A percentile compares a stretch with the other conserved stretches of the same genome.
These are phyloP conservation scores for Muraenolepis orangiensis DNA, from an alignment of 2,797 vertebrate species.

Conservation along the genomic window DNA sequence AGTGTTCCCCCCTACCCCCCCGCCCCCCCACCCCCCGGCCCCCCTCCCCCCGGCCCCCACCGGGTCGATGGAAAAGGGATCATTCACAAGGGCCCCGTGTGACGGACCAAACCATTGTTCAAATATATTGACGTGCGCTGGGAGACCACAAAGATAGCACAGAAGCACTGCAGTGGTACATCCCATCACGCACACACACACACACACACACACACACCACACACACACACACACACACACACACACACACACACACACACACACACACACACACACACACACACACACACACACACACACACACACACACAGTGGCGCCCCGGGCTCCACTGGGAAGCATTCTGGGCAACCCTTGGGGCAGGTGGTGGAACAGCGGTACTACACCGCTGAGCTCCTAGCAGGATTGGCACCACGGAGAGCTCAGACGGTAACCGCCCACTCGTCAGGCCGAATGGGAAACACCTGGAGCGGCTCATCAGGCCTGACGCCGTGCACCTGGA, in stretches of 20 bases:
- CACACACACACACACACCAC: constrained; percentile 14
- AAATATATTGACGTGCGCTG: constrained; percentile 20
- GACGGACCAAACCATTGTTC: background rate
- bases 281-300: constrained; percentile 30
- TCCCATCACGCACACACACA: constrained; percentile 7
- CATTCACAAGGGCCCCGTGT: background rate
- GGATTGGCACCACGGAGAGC: too few relatives aligned
- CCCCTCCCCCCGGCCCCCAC: background rate
- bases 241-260: constrained; percentile 28
- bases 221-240: constrained; percentile 30
- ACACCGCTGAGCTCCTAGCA: too few relatives aligned
- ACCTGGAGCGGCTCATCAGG: too few relatives aligned
- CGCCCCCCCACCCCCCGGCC: background rate
- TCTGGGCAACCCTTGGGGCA: too few relatives aligned
- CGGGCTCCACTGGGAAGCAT: too few relatives aligned
- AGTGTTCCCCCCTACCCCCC: background rate
- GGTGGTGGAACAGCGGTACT: too few relatives aligned
- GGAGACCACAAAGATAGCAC: constrained; percentile 33
- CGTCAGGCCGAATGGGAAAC: too few relatives aligned
- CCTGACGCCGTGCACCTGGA: too few relatives aligned
- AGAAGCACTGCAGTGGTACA: constrained; percentile 52
- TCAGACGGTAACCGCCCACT: too few relatives aligned
- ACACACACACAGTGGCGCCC: constrained; percentile 43
- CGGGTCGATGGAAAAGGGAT: background rate
- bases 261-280: constrained; percentile 14